Percentiles rank a stretch among this genome's conserved stretches.
phyloP scores from a whole-genome alignment of 2,797 vertebrate species.

The Argya squamiceps region DNA sequence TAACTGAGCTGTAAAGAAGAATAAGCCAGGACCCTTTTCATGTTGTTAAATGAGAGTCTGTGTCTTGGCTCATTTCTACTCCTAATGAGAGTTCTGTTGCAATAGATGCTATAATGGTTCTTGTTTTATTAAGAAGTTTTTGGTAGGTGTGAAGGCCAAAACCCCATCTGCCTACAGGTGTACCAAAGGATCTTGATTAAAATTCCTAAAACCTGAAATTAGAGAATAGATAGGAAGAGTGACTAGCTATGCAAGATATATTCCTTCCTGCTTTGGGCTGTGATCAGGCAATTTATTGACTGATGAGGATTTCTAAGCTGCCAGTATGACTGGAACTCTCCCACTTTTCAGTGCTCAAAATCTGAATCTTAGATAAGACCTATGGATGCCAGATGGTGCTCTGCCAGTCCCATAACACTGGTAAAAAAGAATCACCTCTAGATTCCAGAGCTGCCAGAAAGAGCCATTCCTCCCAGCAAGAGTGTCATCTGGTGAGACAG shows the following conservation, averaged over 20 bases:
- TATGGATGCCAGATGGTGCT: neutral
- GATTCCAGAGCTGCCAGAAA: conserved; percentile 1
- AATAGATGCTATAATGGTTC: neutral
- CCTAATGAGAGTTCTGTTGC: neutral
- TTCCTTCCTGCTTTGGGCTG: neutral
- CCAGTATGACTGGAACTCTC: neutral
- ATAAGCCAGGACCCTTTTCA: no score
- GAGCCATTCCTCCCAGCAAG: neutral
- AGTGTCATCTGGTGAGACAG: neutral
- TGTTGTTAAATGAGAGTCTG: neutral
- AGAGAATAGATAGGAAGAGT: neutral
- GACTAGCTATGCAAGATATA: neutral
- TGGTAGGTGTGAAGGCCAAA: neutral
- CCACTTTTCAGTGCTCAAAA: neutral
- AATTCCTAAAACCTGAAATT: neutral
- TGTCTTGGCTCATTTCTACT: neutral
- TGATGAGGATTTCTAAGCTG: neutral
- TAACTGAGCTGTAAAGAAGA: no score
- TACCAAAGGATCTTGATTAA: neutral
- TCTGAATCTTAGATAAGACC: neutral
- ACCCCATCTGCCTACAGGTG: neutral
- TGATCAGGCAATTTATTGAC: neutral
- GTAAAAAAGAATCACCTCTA: neutral
- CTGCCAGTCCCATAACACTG: neutral
- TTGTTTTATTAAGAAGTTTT: neutral